Base-by-base conservation (phyloP, 2,888 invertebrate species). In the Caenorhabditis panamensis region DNA sequence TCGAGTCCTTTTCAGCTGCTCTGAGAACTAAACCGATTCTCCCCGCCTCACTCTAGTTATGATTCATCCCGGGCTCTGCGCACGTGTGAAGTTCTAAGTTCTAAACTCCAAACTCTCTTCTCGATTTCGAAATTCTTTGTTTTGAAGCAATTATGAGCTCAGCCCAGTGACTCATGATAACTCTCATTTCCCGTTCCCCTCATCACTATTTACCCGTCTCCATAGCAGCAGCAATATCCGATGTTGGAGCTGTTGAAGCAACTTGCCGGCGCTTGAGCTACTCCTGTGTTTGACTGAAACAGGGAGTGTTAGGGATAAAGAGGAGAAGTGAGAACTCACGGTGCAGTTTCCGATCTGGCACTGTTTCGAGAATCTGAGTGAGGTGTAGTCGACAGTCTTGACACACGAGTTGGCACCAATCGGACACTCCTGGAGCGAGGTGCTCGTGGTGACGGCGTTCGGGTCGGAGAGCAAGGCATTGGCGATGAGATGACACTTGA, bases 341-440 rank as follows among this genome's bases (percentile, higher is more conserved):
- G 81, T 81, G 71, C 81, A 81, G 53, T 81, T 81, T 41, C 69
- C 77, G 47, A 73, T 62, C 47, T 81, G 81, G 47, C 81, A 81
- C 63, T 77, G 77, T 68, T 81, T 81, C 16, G 81, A 77, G 77
- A 77, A 81, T 22, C 56, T 51, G 28, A 54, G 58, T n/a, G 49
- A 31, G 2, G 72, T 44, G 54, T 68, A 81, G 56, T 81, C 81
- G 63, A 72, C 64, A 8, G 69, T 81, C 41, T 81, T 81, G 26
- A 81, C 77, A 36, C 81, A 81, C n/a, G 81, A 51, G 11, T 77
- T 76, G 24, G 81, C 71, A 6, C 81, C 81, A 22, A 81, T 68
- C 24, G 77, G 77, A 47, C 81, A 81, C 13, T 81, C 81, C 76
- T 79, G 79, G 13, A 79, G 75, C 18, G 79, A 79, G 3, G 73